Conservation (phyloP, 2,888 invertebrate genomes). For the Microplitis manilae region DNA sequence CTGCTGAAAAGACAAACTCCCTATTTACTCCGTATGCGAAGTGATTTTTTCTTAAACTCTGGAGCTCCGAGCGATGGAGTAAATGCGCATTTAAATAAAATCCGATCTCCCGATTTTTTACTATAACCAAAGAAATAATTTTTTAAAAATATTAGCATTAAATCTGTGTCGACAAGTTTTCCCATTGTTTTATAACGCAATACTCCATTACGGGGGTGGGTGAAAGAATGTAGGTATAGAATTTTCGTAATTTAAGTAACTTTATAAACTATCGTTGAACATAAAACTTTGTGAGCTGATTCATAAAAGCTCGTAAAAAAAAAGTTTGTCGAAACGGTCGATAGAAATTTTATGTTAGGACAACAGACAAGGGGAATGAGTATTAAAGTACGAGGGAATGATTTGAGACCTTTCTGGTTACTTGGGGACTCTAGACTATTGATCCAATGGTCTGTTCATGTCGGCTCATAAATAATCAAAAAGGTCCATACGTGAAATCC, state of each 20-base stretch:
- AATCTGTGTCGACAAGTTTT: too few relatives aligned
- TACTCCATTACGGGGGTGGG: too few relatives aligned
- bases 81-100: too few relatives aligned
- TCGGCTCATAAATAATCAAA: conserved; percentile 39
- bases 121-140: too few relatives aligned
- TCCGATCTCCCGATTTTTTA: too few relatives aligned
- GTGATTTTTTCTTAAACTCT: too few relatives aligned
- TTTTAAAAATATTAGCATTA: too few relatives aligned
- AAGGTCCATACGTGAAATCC: conserved; percentile 33
- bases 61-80: too few relatives aligned
- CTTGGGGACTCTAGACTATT: conserved; percentile 14
- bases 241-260: background rate
- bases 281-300: conserved; percentile 14
- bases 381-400: conserved; percentile 14
- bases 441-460: conserved; percentile 16
- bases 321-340: conserved; percentile 16
- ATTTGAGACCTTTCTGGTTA: conserved; percentile 28
- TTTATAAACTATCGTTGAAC: background rate
- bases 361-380: conserved; percentile 13
- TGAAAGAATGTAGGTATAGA: background rate
- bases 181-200: too few relatives aligned
- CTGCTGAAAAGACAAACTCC: too few relatives aligned
- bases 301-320: conserved; percentile 11
- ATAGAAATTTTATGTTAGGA: conserved; percentile 28
- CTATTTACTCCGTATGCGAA: too few relatives aligned